Base-by-base conservation (phyloP, 2,888 invertebrate species). In the Amiota communis region DNA sequence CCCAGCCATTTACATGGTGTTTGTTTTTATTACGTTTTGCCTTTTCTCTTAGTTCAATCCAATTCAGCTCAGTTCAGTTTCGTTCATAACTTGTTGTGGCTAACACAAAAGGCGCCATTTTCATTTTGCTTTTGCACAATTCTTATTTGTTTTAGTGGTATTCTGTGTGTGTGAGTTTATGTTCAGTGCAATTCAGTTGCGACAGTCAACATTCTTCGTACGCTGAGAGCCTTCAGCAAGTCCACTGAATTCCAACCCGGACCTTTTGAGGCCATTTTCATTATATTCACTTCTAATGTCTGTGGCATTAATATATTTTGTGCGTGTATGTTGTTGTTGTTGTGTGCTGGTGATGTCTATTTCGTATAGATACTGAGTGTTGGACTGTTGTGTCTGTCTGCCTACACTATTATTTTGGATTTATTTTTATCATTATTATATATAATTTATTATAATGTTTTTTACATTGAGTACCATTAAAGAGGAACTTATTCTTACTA, bases 391-490 rank as follows among this genome's bases (percentile, higher is more conserved):
- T n/a, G 15, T 48, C n/a, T 46, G 70, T 49, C 11, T 57, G 61
- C 80, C 20, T 15, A 15, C 20, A 20, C 74, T 75, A 78, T 78
- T 78, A 77, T 79, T 74, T 65, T 70, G 78, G 71, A 75, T 77
- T 72, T 78, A 77, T 78, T 76, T 75, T 78, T 73, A 78, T 79
- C 76, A 77, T 76, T 75, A 74, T 75, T 72, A 46, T 77, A 80
- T 76, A 79, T 77, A 78, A 81, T 80, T 80, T 81, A 81, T 81
- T 80, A 80, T 80, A 80, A 81, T 77, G 78, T 77, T 77, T 77
- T 74, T 68, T 74, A 74, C 81, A 77, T 75, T 77, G 80, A 80
- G 76, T 71, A 74, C 68, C 78, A 80, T 78, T 81, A 76, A 73
- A 56, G 46, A 23, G 68, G 56, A 48, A 68, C n/a, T 65, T 65